Base-by-base conservation (phyloP, 2,113 vertebrate species). In the Hoplias malabaricus region DNA sequence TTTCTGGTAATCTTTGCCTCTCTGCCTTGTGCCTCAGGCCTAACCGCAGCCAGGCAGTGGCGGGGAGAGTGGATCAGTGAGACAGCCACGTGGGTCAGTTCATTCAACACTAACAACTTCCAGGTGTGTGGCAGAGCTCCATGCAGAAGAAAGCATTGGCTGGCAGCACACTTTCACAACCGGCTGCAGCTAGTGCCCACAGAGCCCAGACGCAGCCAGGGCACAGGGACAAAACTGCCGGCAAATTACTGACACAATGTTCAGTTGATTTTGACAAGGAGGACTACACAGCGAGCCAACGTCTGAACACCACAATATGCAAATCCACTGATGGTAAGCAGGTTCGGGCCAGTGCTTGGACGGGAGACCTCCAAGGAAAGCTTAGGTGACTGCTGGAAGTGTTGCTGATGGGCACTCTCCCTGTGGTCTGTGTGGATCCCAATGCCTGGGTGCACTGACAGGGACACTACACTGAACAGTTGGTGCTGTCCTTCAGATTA, bases 41-140 rank as follows among this genome's bases (percentile, higher is more conserved):
- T 25, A 75, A 54, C 46, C 12, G 8, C 38, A 73, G 36, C 53
- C 34, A 33, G 48, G 21, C 43, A 21, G 36, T 27, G 38, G 54
- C 36, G 13, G 29, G 16, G 48, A n/a, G 36, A 56, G 69, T 19
- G 23, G 68, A 43, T 57, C 23, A 21, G 21, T 54, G 29, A 29
- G 5, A 54, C 23, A 16, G 19, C 46, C 76, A 42, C 67, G 34
- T 59, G 25, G 40, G 63, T 50, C 9, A 48, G 73, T 48, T 59
- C 14, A 69, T 36, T 69, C 29, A 25, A 2, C 27, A 54, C 25
- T 62, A 80, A 80, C 71, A 31, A 33, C 31, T 59, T 75, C 77
- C 69, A 73, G 77, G 77, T 79, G 77, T 67, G 77, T 14, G 23
- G 48, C 25, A 57, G 4, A 2, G 33, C 69, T 25, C 27, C 46